Base-by-base conservation (phyloP, 2,113 vertebrate species). In the Phaetusa simplex region DNA sequence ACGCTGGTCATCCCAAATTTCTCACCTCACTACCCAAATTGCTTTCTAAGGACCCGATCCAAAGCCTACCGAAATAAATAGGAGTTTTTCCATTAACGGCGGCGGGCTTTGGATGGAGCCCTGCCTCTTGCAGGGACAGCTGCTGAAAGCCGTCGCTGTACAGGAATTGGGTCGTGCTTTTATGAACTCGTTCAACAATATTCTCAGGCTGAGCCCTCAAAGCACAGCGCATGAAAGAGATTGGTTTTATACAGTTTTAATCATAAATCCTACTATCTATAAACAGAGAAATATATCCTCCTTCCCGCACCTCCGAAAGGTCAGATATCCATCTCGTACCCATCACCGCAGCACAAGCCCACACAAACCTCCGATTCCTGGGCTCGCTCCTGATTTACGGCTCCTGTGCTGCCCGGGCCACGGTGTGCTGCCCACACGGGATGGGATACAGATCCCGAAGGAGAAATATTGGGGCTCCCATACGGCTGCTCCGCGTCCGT, bases 401-500 rank as follows among this genome's bases (percentile, higher is more conserved):
- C 67, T 89, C 64, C 47, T 89, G 34, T 1, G 1, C 76, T 82
- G 81, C 90, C 49, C 7, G 1, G 61, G 42, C 19, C 5, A 5
- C 21, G 0, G 55, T 8, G 40, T 13, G 10, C 61, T 90, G 42
- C 30, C 86, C 86, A 66, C 42, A 21, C 12, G 47, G 91, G 38
- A 65, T 69, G 8, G 26, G 53, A 53, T 27, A 53, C 3, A 43
- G 38, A 24, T n/a, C 52, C 56, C 3, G 62, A 21, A n/a, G 79
- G 65, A 62, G 18, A 59, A 78, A 71, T 15, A 49, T 6, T 3
- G 81, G 32, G 27, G 5, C 71, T 76, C 15, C 67, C 24, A 18
- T 4, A 3, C 3, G n/a, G 42, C 65, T 62, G 81, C 47, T 78
- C 26, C 1, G 0, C 36, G 30, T 1, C 26, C 1, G 2, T 71